Evolutionary conservation across 2,113 vertebrate species (phyloP).

Genomic region (Tupaia chinensis): DNA sequence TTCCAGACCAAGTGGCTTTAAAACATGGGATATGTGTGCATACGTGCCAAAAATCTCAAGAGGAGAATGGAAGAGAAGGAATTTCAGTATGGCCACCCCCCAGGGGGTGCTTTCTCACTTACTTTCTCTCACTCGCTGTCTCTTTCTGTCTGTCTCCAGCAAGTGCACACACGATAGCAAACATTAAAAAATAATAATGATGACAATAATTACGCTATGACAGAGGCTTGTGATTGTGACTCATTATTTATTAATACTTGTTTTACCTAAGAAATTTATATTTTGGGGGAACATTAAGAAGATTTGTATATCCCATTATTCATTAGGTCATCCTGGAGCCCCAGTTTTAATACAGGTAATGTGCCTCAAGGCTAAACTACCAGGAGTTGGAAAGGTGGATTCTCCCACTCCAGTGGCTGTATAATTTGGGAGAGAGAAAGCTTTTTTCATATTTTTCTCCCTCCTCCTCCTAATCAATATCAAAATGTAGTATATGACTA

Average conservation of each 20-base stretch:
- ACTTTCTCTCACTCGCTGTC: too few relatives aligned
- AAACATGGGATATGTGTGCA: too few relatives aligned
- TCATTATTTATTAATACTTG: slow-evolving; percentile 3
- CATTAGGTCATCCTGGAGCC: neutral
- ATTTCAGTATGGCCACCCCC: too few relatives aligned
- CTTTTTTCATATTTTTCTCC: neutral
- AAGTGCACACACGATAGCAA: too few relatives aligned
- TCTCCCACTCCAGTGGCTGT: neutral
- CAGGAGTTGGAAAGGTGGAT: neutral
- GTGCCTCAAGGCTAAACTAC: neutral
- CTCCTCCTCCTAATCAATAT: slow-evolving; percentile 12
- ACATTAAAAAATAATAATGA: too few relatives aligned
- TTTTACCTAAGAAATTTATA: neutral
- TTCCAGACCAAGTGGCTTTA: too few relatives aligned
- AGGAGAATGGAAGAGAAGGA: too few relatives aligned
- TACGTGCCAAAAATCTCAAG: too few relatives aligned
- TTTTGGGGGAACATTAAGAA: slow-evolving; percentile 31
- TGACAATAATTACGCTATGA: neutral
- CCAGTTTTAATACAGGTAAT: neutral
- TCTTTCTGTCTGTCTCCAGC: too few relatives aligned
- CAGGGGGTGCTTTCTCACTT: too few relatives aligned
- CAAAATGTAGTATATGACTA: neutral
- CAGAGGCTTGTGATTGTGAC: neutral
- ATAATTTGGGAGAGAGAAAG: neutral
- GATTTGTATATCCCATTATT: neutral